Evolutionary conservation across 1,140 invertebrate genomes (phyloP).

Genomic region (Mesaphorura yosii): DNA sequence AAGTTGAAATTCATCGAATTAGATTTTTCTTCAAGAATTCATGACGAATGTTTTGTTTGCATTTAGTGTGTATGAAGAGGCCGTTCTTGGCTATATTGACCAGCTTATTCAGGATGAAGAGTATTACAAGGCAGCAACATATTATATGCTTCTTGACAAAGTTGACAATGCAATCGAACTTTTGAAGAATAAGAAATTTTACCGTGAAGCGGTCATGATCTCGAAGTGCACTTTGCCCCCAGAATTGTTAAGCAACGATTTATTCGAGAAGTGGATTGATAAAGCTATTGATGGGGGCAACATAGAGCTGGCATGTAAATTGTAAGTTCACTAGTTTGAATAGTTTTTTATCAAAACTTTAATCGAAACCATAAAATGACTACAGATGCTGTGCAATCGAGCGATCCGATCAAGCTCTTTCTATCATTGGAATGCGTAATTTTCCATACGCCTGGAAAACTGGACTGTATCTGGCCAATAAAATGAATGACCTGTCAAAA

Average conservation of each 20-base stretch:
- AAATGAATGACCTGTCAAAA: slow-evolving; percentile 4
- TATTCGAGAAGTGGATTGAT: slow-evolving; percentile 13
- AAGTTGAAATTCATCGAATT: too few species aligned
- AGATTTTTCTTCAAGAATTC: too few species aligned
- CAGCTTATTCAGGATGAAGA: slow-evolving; percentile 11
- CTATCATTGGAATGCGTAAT: slow-evolving; percentile 11
- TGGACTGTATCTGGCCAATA: slow-evolving; percentile 11
- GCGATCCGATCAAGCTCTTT: slow-evolving; percentile 11
- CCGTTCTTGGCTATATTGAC: slow-evolving; percentile 6
- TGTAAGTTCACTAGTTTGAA: slow-evolving; percentile 4
- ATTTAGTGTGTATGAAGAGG: slow-evolving; percentile 5
- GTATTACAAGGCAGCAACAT: slow-evolving; percentile 6
- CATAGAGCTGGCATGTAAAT: slow-evolving; percentile 17
- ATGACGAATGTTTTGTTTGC: too few species aligned
- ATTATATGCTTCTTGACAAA: slow-evolving; percentile 2
- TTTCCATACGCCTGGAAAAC: slow-evolving; percentile 17
- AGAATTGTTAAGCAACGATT: not conserved
- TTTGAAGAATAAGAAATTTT: slow-evolving; percentile 8
- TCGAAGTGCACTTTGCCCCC: not conserved
- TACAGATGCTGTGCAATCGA: slow-evolving; percentile 9
- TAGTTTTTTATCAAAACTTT: not conserved
- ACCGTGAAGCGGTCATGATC: slow-evolving; percentile 18
- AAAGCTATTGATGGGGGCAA: slow-evolving; percentile 14
- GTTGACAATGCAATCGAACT: slow-evolving; percentile 13
- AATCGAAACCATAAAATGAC: too few species aligned